Base-by-base conservation (phyloP, 2,888 invertebrate genomes). In the Theristus sp. region DNA sequence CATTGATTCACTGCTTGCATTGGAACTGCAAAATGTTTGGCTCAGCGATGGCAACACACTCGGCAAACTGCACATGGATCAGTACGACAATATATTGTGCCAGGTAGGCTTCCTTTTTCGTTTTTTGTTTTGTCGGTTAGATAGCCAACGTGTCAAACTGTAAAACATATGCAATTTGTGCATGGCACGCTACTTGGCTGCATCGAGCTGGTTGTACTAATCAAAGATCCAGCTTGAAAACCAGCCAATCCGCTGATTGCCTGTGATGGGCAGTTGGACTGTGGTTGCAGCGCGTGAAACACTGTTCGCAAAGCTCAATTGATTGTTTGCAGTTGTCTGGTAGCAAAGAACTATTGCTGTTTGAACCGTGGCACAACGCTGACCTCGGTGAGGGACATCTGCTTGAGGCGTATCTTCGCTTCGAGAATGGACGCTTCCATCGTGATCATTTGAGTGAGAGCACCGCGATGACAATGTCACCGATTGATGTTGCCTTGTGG, bases 21-120 rank as follows among this genome's bases (percentile, higher is more conserved):
- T 68, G 54, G 62, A 66, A 53, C 70, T 71, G 60, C 61, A 67
- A 1, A 74, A 74, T 60, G 69, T 74, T n/a, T 74, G 74, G 74
- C 65, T 74, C 20, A 74, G 74, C 68, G 73, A 74, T 69, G 74
- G 74, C 6, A 71, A 72, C 60, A 74, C 74, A 2, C 62, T 74
- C n/a, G 74, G 74, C 59, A 71, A 72, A 64, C 65, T 73, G 26
- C 74, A 74, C 63, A 73, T 74, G 67, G 74, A 74, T 62, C 71
- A 71, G 28, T 74, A 68, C 66, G 74, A 74, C 63, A 74, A 74
- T 61, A 68, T 74, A 47, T 66, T 74, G 1, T 71, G 73, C 62
- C 73, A 73, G 71, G 74, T 74, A 3, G 3, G 54, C 24, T 17
- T 17, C 6, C 17, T 38, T 38, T 13, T 38, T 38, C 38, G 38